Evolutionary conservation across 2,888 invertebrate genomes (phyloP).

Genomic region (Flexamia atlantica): DNA sequence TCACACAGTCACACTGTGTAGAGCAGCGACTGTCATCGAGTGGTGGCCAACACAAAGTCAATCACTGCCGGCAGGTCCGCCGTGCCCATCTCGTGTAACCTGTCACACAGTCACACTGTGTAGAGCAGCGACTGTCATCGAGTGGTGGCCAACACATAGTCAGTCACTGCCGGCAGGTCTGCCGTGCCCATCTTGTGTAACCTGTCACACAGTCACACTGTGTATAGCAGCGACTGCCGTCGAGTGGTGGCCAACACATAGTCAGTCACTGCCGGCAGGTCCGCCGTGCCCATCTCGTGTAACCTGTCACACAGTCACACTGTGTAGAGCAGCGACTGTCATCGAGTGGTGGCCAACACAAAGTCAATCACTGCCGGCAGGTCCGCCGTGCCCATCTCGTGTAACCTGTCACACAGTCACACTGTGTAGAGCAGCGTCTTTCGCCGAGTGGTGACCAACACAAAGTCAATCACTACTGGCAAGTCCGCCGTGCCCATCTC

Average conservation of each 20-base stretch:
- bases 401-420: neutral
- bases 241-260: neutral
- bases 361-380: neutral
- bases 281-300: neutral
- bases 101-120: neutral
- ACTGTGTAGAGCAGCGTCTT: neutral
- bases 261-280: neutral
- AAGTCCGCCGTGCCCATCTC: conserved; percentile 6
- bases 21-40: neutral
- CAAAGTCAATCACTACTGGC: neutral
- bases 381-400: conserved; percentile 9
- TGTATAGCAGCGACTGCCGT: neutral
- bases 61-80: conserved; percentile 2
- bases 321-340: neutral
- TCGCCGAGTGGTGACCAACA: neutral
- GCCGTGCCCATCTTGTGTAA: conserved; percentile 1
- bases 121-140: neutral
- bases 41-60: neutral
- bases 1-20: neutral
- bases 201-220: neutral
- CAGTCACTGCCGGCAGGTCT: neutral
- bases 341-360: neutral
- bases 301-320: neutral
- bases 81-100: conserved; percentile 13
- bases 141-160: neutral